Evolutionary conservation across 2,113 vertebrate genomes (phyloP).

Genomic region (Jacana jacana): DNA sequence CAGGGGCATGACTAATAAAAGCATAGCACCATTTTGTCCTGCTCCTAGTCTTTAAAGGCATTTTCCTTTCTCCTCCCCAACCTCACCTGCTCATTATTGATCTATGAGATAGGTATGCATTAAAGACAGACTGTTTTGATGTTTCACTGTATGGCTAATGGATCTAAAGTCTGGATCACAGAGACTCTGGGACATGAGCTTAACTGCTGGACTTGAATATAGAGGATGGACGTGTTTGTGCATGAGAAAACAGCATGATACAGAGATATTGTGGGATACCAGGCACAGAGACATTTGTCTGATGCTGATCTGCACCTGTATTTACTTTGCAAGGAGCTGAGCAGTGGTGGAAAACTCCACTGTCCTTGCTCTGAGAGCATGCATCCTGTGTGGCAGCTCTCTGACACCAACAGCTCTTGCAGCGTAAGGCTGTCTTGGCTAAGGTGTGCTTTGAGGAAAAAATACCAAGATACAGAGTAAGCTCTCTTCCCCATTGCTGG

Average conservation of each 20-base stretch:
- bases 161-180: background rate
- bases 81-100: background rate
- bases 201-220: background rate
- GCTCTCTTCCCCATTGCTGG: background rate
- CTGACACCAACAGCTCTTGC: background rate
- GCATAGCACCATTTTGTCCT: background rate
- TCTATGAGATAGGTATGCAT: background rate
- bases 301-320: background rate
- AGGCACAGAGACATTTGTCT: background rate
- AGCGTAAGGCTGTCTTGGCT: background rate
- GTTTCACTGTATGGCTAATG: background rate
- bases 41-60: background rate
- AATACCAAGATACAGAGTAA: background rate
- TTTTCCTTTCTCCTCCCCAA: background rate
- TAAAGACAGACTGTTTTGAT: background rate
- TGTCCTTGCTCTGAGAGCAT: background rate
- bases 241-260: background rate
- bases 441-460: background rate
- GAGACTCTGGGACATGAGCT: background rate
- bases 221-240: background rate
- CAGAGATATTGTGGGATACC: background rate
- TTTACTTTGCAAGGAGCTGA: background rate
- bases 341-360: background rate
- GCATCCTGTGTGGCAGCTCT: fast-evolving
- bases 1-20: background rate